phyloP scores from a whole-genome alignment of 1,140 invertebrate genomes.

The Capitella teleta region DNA sequence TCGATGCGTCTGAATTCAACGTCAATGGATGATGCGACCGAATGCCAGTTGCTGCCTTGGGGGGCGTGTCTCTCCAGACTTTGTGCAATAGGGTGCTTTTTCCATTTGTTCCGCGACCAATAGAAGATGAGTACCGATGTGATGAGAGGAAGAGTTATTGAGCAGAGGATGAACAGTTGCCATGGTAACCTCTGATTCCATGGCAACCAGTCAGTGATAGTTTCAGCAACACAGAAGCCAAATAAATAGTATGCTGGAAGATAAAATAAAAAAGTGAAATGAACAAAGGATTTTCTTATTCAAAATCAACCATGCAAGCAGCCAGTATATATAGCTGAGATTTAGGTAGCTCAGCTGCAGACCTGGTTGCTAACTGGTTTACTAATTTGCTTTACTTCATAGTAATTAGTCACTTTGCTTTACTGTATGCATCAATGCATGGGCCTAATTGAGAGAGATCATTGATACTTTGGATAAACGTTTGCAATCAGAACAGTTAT shows the following conservation, averaged over 20 bases:
- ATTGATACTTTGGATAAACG: too few relatives aligned
- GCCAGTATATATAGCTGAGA: background rate
- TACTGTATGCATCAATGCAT: too few relatives aligned
- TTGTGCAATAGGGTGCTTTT: conserved; percentile 61
- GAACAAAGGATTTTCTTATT: background rate
- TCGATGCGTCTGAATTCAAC: conserved; percentile 63
- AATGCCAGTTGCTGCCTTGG: conserved; percentile 47
- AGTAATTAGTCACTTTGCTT: too few relatives aligned
- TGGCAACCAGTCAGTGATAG: conserved; percentile 4
- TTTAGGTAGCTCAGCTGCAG: background rate
- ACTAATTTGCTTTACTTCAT: too few relatives aligned
- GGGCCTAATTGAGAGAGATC: too few relatives aligned
- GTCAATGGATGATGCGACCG: conserved; percentile 62
- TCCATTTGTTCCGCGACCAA: conserved; percentile 60
- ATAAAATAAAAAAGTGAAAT: background rate
- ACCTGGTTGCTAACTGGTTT: background rate
- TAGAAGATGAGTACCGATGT: conserved; percentile 22
- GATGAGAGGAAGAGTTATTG: conserved; percentile 19
- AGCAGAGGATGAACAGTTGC: conserved; percentile 20
- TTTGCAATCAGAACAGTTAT: too few relatives aligned
- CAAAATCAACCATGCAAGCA: background rate
- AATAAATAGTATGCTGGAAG: conserved; percentile 13
- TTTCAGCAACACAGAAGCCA: conserved; percentile 29
- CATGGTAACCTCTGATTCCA: conserved; percentile 18
- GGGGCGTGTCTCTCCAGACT: conserved; percentile 53